phyloP scores from a whole-genome alignment of 2,797 vertebrate genomes.

The Columba guinea region DNA sequence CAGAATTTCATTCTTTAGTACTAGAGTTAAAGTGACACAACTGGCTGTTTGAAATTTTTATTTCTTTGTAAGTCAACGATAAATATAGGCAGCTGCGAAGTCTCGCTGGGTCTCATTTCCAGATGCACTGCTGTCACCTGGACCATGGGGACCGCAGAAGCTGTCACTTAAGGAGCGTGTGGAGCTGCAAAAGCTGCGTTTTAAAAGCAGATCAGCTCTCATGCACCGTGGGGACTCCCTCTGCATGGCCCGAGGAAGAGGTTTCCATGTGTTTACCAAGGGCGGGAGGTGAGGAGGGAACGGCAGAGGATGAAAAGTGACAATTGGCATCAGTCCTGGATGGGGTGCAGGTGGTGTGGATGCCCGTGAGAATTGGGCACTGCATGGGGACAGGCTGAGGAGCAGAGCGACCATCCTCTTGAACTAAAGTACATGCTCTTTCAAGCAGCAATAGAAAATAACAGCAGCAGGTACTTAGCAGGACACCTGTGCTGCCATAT shows the following conservation, averaged over 20 bases:
- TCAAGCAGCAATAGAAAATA: not conserved
- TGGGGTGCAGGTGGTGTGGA: not conserved
- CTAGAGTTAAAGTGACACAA: not conserved
- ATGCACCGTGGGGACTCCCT: accelerated
- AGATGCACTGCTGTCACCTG: not conserved
- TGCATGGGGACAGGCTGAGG: no score
- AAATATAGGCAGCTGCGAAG: not conserved
- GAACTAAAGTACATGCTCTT: not conserved
- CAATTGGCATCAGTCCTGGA: not conserved
- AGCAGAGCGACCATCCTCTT: not conserved
- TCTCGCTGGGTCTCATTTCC: not conserved
- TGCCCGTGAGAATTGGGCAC: not conserved
- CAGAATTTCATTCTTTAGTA: not conserved
- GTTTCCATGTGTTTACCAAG: not conserved
- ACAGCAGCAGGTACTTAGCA: not conserved
- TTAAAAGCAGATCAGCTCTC: not conserved
- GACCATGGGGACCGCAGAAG: not conserved
- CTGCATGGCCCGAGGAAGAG: not conserved
- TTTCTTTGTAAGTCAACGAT: not conserved
- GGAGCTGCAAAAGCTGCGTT: not conserved
- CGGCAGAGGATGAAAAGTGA: not conserved
- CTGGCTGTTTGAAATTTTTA: not conserved
- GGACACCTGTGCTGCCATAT: not conserved
- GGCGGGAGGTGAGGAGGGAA: not conserved
- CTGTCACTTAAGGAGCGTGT: not conserved